A percentile compares a stretch with the other conserved stretches of the same genome.
phyloP scores from a whole-genome alignment of 2,113 vertebrate genomes.

The Tor tambroides region DNA sequence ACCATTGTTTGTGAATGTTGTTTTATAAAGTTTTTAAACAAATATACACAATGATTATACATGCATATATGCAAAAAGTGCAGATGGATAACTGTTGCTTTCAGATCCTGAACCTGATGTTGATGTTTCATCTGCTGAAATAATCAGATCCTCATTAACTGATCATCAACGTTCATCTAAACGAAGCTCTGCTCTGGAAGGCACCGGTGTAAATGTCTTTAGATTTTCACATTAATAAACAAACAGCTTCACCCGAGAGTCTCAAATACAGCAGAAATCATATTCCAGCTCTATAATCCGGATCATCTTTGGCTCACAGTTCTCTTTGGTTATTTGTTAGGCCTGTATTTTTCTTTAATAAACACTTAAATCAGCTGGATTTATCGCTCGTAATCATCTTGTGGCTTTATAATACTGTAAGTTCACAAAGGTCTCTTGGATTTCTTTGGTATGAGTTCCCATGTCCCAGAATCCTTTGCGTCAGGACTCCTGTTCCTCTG shows the following conservation, averaged over 20 bases:
- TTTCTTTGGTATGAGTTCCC: neutral
- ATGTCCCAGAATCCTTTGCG: neutral
- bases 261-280: neutral
- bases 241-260: neutral
- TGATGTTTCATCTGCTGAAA: neutral
- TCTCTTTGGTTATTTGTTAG: conserved; percentile 25
- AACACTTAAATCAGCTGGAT: conserved; percentile 3
- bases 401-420: neutral
- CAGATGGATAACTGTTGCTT: neutral
- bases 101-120: neutral
- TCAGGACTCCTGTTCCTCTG: neutral
- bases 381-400: neutral
- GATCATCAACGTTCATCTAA: neutral
- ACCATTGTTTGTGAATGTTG: too few relatives aligned
- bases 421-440: neutral
- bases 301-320: neutral
- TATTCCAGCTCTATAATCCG: neutral
- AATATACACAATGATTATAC: neutral
- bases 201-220: neutral
- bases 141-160: neutral
- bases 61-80: neutral
- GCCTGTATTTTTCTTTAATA: too few relatives aligned
- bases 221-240: conserved; percentile 22
- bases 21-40: neutral
- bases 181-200: neutral